Percentiles rank a stretch among this genome's conserved stretches.
phyloP scores from a whole-genome alignment of 2,888 invertebrate genomes.

The Elegia similella region DNA sequence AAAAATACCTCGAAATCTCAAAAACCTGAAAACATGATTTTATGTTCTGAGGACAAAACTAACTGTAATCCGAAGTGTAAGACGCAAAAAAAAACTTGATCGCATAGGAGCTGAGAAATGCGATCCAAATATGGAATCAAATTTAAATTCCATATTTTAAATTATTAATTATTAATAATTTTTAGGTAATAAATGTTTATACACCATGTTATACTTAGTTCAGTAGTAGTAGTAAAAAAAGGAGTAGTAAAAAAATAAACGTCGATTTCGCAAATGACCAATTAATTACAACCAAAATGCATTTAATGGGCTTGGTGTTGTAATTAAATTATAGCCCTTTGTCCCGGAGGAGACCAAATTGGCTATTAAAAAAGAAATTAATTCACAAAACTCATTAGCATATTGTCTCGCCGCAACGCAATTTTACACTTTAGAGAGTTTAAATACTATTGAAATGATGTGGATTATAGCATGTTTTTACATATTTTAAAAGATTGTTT shows the following conservation, averaged over 20 bases:
- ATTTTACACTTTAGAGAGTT: conserved; percentile 1
- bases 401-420: conserved; percentile 14
- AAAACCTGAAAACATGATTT: too few relatives aligned
- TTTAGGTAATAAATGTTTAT: too few relatives aligned
- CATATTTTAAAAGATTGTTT: too few relatives aligned
- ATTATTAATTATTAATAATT: too few relatives aligned
- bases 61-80: too few relatives aligned
- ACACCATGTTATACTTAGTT: neutral
- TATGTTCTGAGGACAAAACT: too few relatives aligned
- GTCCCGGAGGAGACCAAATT: conserved; percentile 19
- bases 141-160: neutral
- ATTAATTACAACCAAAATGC: conserved; percentile 27
- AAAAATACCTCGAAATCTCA: too few relatives aligned
- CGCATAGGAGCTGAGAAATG: too few relatives aligned
- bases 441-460: neutral
- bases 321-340: conserved; percentile 29
- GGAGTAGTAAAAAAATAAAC: conserved; percentile 2
- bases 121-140: too few relatives aligned
- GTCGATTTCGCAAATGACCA: conserved; percentile 23
- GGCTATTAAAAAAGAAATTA: conserved; percentile 28
- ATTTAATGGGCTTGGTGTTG: conserved; percentile 21
- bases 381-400: conserved; percentile 21
- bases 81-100: too few relatives aligned
- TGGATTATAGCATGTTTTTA: too few relatives aligned
- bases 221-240: too few relatives aligned